Conservation (phyloP, 2,113 vertebrate species). For the Ceyx margarethae region DNA sequence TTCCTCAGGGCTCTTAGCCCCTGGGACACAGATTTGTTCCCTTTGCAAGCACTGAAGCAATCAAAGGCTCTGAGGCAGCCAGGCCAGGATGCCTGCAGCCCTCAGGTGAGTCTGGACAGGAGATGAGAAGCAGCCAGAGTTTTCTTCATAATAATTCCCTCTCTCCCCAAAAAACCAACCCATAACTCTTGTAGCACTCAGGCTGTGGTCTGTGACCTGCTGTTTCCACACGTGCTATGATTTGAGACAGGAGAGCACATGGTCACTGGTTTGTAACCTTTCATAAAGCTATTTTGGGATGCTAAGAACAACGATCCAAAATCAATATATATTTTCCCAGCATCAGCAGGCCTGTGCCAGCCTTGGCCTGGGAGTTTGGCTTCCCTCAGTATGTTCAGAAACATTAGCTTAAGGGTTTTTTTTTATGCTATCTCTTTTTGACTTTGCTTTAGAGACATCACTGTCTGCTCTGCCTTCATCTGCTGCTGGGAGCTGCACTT, state of each 20-base stretch:
- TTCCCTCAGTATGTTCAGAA: slow-evolving; percentile 3
- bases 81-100: neutral
- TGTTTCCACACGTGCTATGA: slow-evolving; percentile 1
- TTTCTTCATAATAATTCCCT: neutral
- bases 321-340: slow-evolving; percentile 56
- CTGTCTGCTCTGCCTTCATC: neutral
- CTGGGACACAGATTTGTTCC: neutral
- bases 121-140: neutral
- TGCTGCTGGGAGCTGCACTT: neutral
- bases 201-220: neutral
- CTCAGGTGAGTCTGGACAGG: neutral
- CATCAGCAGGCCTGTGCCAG: slow-evolving; percentile 6
- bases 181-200: neutral
- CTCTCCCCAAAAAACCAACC: neutral
- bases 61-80: neutral
- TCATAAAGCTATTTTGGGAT: slow-evolving; percentile 19
- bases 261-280: slow-evolving; percentile 19
- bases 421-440: neutral
- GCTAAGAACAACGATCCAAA: slow-evolving; percentile 17
- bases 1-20: neutral
- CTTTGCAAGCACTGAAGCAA: neutral
- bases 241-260: neutral
- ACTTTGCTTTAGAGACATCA: neutral
- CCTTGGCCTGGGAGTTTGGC: slow-evolving; percentile 20
- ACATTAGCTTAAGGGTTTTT: neutral